A percentile compares a stretch with the other conserved stretches of the same genome.
phyloP scores from a whole-genome alignment of 2,797 vertebrate genomes.

The Malacoraja senta region DNA sequence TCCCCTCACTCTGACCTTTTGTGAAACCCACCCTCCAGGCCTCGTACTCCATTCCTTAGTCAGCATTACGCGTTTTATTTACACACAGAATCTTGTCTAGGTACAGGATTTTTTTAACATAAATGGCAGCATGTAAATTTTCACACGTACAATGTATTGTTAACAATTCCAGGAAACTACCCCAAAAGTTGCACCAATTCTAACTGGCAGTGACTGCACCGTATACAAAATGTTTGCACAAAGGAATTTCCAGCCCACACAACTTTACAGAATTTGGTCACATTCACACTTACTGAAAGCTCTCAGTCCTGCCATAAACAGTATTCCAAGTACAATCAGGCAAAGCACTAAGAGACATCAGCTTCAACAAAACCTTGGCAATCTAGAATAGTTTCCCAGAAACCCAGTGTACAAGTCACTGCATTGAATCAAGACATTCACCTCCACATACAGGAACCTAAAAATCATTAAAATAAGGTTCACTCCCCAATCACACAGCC shows the following conservation, averaged over 20 bases:
- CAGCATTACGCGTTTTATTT: neutral
- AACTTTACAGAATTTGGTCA: neutral
- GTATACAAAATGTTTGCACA: neutral
- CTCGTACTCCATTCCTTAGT: too few relatives aligned
- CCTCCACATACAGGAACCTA: neutral
- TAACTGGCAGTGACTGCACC: neutral
- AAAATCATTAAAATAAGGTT: neutral
- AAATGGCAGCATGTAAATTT: neutral
- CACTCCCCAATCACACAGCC: neutral
- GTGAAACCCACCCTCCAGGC: too few relatives aligned
- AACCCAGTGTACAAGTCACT: neutral
- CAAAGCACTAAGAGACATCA: neutral
- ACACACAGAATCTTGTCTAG: too few relatives aligned
- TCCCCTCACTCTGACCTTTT: too few relatives aligned
- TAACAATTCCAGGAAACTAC: conserved; percentile 27
- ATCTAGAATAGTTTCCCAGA: neutral
- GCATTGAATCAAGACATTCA: neutral
- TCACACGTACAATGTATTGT: neutral
- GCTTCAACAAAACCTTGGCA: neutral
- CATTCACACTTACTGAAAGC: neutral
- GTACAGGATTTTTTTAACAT: neutral
- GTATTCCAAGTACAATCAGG: neutral
- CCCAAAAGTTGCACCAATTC: neutral
- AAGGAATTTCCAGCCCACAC: neutral
- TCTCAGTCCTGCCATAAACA: neutral